A percentile compares a stretch with the other conserved stretches of the same genome.
Evolutionary conservation across 1,140 invertebrate genomes (phyloP).

Genomic region (Drosophila subpulchrella): DNA sequence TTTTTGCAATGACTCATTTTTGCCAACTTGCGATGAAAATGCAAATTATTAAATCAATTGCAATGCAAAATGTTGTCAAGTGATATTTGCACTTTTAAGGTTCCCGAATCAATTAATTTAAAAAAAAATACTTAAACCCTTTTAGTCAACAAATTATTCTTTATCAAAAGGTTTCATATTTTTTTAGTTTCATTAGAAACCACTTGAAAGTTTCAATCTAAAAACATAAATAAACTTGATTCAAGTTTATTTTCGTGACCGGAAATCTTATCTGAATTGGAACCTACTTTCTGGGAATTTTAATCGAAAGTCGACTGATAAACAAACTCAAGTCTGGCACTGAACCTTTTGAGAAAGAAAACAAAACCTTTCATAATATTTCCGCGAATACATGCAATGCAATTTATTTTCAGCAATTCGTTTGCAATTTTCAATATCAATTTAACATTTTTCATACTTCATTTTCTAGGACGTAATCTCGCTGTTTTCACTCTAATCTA

Average conservation of each 20-base stretch:
- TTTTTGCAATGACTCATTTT: slow-evolving; percentile 30
- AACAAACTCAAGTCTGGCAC: not conserved
- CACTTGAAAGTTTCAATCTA: slow-evolving; percentile 1
- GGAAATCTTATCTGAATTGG: slow-evolving; percentile 18
- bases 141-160: too few relatives aligned
- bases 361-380: not conserved
- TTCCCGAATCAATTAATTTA: too few relatives aligned
- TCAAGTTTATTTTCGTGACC: slow-evolving; percentile 8
- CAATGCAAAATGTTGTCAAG: slow-evolving; percentile 25
- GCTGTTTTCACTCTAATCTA: too few relatives aligned
- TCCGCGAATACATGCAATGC: not conserved
- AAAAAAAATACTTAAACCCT: too few relatives aligned
- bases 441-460: too few relatives aligned
- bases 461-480: too few relatives aligned
- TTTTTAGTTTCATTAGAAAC: not conserved
- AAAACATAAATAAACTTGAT: slow-evolving; percentile 12
- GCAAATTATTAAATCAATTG: slow-evolving; percentile 43
- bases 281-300: slow-evolving; percentile 13
- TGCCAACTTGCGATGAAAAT: slow-evolving; percentile 24
- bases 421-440: too few relatives aligned
- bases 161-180: not conserved
- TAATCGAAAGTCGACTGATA: slow-evolving; percentile 20
- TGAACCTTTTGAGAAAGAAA: not conserved
- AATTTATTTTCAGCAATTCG: not conserved
- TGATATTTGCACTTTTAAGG: slow-evolving; percentile 13